Evolutionary conservation across 2,888 invertebrate genomes (phyloP).

Genomic region (Eupeodes luniger): DNA sequence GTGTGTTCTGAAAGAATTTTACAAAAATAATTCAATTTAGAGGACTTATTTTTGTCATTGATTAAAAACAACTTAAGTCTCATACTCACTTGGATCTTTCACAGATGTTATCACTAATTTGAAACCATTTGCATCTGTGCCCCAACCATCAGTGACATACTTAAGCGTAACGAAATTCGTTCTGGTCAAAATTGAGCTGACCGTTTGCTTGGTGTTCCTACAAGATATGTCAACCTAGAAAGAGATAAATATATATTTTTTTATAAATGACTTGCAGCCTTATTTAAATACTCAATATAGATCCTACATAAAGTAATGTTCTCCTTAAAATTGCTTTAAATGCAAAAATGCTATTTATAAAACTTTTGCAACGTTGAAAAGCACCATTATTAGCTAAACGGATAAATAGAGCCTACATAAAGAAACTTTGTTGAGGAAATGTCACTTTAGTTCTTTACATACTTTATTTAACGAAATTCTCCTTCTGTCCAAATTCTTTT

Average conservation of each 20-base stretch:
- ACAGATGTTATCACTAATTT: slow-evolving; percentile 96
- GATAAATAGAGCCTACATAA: no score
- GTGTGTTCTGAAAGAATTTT: slow-evolving; percentile 89
- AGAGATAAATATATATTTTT: slow-evolving; percentile 46
- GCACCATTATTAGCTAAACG: no score
- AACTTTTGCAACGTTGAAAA: no score
- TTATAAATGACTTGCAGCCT: no score
- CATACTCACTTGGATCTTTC: slow-evolving; percentile 95
- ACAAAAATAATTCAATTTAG: neutral
- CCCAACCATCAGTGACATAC: slow-evolving; percentile 97
- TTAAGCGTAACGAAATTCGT: slow-evolving; percentile 97
- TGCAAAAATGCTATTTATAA: no score
- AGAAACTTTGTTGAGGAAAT: no score
- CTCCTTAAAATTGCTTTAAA: no score
- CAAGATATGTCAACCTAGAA: slow-evolving; percentile 95
- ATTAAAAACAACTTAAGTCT: neutral
- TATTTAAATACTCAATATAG: no score
- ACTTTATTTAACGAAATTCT: no score
- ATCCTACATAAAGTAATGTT: no score
- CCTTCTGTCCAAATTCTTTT: no score
- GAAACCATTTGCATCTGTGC: slow-evolving; percentile 95
- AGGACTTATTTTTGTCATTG: neutral
- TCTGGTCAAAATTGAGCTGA: slow-evolving; percentile 94
- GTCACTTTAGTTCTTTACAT: no score
- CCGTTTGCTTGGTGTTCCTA: slow-evolving; percentile 94